A percentile compares a stretch with the other conserved stretches of the same genome.
phyloP scores from a whole-genome alignment of 2,888 invertebrate genomes.

The Orchestes rusci region DNA sequence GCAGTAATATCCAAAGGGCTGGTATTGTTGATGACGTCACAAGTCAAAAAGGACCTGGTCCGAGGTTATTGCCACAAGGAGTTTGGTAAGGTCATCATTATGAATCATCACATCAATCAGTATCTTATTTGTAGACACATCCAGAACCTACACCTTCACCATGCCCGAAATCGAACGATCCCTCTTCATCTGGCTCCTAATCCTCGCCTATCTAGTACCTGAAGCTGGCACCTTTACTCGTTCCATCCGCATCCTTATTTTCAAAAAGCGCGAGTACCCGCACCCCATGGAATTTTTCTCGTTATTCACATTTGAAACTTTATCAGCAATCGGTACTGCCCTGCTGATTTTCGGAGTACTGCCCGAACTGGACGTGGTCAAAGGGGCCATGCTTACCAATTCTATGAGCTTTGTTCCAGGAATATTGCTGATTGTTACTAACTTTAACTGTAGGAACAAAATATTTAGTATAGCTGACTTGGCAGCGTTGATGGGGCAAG shows the following conservation, averaged over 20 bases:
- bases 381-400: constrained; percentile 78
- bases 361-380: constrained; percentile 73
- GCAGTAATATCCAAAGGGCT: constrained; percentile 69
- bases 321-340: constrained; percentile 71
- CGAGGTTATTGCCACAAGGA: constrained; percentile 55
- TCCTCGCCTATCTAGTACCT: constrained; percentile 69
- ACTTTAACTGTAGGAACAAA: constrained; percentile 2
- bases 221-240: constrained; percentile 64
- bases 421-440: constrained; percentile 10
- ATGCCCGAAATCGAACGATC: constrained; percentile 59
- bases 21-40: constrained; percentile 66
- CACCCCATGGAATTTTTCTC: constrained; percentile 48
- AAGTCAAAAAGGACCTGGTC: constrained; percentile 50
- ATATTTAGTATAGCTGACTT: constrained; percentile 28
- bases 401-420: constrained; percentile 73
- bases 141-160: constrained; percentile 51
- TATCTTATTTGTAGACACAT: constrained; percentile 43
- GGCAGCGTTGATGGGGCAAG: constrained; percentile 57
- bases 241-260: constrained; percentile 62
- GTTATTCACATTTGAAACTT: constrained; percentile 64
- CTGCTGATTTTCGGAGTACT: constrained; percentile 68
- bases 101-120: not conserved
- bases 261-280: constrained; percentile 61
- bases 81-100: constrained; percentile 37
- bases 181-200: constrained; percentile 73